A percentile compares a stretch with the other conserved stretches of the same genome.
Conservation (phyloP, 2,797 vertebrate genomes). For the Pygocentrus nattereri region DNA sequence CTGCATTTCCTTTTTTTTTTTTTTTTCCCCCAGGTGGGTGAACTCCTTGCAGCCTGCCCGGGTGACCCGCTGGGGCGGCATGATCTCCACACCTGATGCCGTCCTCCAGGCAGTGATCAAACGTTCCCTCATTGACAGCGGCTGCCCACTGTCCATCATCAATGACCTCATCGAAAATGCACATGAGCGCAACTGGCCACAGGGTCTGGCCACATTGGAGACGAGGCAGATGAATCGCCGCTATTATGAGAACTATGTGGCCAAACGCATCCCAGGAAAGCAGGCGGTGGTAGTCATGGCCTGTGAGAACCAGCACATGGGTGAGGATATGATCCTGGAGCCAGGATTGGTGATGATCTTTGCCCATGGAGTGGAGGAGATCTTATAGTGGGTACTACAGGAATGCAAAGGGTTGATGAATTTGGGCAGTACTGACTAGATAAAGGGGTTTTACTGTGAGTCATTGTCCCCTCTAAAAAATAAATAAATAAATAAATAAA, state of each 20-base stretch:
- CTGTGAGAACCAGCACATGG: constrained; percentile 99
- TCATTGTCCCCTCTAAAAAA: constrained; percentile 47
- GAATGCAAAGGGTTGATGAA: constrained; percentile 21
- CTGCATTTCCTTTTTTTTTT: no score
- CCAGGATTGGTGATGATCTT: constrained; percentile 98
- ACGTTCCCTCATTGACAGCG: constrained; percentile 95
- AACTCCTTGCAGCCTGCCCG: constrained; percentile 96
- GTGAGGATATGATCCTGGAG: constrained; percentile 98
- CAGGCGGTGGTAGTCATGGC: constrained; percentile 99
- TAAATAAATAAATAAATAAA: neutral
- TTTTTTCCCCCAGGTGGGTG: constrained; percentile 86
- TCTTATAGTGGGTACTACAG: constrained; percentile 77
- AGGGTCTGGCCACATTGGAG: constrained; percentile 96
- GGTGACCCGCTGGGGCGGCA: constrained; percentile 97
- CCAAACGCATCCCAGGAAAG: constrained; percentile 97
- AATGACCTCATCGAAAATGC: constrained; percentile 98
- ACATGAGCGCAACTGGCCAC: constrained; percentile 97
- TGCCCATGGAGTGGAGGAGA: constrained; percentile 95
- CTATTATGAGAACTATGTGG: constrained; percentile 99
- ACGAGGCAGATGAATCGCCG: constrained; percentile 98
- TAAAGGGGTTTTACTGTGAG: constrained; percentile 52
- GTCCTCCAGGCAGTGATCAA: constrained; percentile 98
- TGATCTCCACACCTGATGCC: constrained; percentile 97
- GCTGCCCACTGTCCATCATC: constrained; percentile 95
- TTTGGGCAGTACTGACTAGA: constrained; percentile 46